Percentiles rank a stretch among this genome's conserved stretches.
Conservation (phyloP, 1,140 invertebrate species). For the Antheraea mylitta region DNA sequence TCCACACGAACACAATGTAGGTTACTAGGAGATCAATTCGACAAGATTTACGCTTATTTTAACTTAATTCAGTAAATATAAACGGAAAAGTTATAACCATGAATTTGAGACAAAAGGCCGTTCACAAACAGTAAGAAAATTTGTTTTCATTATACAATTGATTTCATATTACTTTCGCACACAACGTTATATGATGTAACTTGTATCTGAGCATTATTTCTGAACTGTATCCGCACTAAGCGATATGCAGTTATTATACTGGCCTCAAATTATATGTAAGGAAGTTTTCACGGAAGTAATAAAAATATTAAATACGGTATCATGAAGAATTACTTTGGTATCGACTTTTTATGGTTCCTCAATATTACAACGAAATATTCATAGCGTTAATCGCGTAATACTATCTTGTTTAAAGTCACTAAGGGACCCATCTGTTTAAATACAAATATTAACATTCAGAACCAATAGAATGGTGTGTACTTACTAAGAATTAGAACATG, state of each 20-base stretch:
- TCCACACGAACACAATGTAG: background rate
- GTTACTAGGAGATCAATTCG: background rate
- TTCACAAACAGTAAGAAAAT: background rate
- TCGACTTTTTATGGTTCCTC: no score
- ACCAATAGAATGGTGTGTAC: conserved; percentile 12
- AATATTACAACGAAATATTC: no score
- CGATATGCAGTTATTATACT: no score
- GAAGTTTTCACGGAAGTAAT: no score
- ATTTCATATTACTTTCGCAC: no score
- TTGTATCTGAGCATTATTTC: no score
- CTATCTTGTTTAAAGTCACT: background rate
- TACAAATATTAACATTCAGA: conserved; percentile 23
- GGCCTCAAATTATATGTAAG: no score
- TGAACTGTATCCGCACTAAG: no score
- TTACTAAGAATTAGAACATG: conserved; percentile 18
- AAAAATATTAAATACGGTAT: no score
- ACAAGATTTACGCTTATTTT: no score
- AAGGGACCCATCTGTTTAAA: conserved; percentile 15
- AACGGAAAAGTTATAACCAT: background rate
- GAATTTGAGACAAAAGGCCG: background rate
- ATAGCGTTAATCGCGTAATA: background rate
- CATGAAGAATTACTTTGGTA: no score
- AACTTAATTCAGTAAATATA: background rate
- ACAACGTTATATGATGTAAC: no score
- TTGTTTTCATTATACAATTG: background rate